These are phyloP conservation scores for Nephrotoma appendiculata DNA, from an alignment of 2,888 invertebrate species.

Conservation along the genomic window DNA sequence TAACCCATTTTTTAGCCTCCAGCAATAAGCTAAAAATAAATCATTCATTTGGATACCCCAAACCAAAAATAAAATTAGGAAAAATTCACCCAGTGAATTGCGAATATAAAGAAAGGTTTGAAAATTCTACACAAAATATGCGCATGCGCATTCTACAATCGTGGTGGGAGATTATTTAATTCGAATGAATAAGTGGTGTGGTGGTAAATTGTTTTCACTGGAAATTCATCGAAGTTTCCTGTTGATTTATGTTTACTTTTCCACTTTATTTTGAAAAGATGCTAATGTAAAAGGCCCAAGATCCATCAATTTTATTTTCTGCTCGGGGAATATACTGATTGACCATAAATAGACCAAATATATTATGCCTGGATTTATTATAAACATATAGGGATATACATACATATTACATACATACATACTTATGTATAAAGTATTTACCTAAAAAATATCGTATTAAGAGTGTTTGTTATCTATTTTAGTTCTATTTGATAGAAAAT, in stretches of 20 bases:
- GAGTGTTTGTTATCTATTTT: no score
- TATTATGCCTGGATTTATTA: neutral
- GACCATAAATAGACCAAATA: neutral
- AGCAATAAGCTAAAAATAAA: neutral
- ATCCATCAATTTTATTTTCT: neutral
- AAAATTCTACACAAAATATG: neutral
- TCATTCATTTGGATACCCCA: neutral
- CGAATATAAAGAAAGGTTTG: neutral
- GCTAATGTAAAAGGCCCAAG: neutral
- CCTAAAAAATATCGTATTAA: no score
- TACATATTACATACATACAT: neutral
- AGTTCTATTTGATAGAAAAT: no score
- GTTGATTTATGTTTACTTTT: neutral
- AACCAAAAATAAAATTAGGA: neutral
- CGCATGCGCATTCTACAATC: neutral
- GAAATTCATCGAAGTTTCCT: neutral
- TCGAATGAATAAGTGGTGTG: neutral
- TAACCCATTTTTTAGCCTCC: neutral
- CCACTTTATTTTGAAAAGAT: neutral
- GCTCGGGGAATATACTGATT: neutral
- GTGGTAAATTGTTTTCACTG: neutral
- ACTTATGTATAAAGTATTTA: neutral
- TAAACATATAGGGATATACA: neutral
- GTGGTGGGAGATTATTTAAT: neutral
- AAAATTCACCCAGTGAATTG: neutral